Conservation (phyloP, 2,113 vertebrate genomes). For the Osmerus mordax region DNA sequence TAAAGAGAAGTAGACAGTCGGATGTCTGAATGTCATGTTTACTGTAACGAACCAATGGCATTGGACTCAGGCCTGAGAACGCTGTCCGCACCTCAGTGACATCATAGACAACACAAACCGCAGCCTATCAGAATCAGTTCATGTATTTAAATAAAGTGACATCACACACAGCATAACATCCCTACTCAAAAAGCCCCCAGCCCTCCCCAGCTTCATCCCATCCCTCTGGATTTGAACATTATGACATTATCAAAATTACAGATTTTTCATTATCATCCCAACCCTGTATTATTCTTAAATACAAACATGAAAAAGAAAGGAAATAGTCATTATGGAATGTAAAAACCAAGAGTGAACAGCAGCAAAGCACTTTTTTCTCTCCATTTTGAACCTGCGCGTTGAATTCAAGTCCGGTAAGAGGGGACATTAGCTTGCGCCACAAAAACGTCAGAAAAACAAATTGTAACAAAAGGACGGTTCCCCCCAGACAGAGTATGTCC, state of each 20-base stretch:
- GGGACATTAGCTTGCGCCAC: neutral
- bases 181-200: slow-evolving; percentile 16
- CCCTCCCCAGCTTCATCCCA: slow-evolving; percentile 8
- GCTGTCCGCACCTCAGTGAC: slow-evolving; percentile 33
- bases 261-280: slow-evolving; percentile 70
- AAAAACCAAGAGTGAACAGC: slow-evolving; percentile 68
- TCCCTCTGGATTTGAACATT: slow-evolving; percentile 23
- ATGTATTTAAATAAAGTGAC: slow-evolving; percentile 50
- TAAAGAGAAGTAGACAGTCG: slow-evolving; percentile 23
- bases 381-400: slow-evolving; percentile 65
- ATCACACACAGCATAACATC: slow-evolving; percentile 50
- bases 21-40: slow-evolving; percentile 45
- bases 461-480: slow-evolving; percentile 1
- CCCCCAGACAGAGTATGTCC: slow-evolving; percentile 17
- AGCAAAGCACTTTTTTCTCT: slow-evolving; percentile 67
- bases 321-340: slow-evolving; percentile 62
- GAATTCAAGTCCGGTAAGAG: slow-evolving; percentile 44
- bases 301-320: slow-evolving; percentile 69
- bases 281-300: slow-evolving; percentile 57
- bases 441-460: neutral
- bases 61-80: slow-evolving; percentile 11
- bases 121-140: slow-evolving; percentile 37
- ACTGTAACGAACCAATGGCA: slow-evolving; percentile 36
- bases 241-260: slow-evolving; percentile 65
- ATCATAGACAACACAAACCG: slow-evolving; percentile 48